These are phyloP conservation scores for Phocoena sinus DNA, from an alignment of 2,113 vertebrate species.

Conservation along the genomic window DNA sequence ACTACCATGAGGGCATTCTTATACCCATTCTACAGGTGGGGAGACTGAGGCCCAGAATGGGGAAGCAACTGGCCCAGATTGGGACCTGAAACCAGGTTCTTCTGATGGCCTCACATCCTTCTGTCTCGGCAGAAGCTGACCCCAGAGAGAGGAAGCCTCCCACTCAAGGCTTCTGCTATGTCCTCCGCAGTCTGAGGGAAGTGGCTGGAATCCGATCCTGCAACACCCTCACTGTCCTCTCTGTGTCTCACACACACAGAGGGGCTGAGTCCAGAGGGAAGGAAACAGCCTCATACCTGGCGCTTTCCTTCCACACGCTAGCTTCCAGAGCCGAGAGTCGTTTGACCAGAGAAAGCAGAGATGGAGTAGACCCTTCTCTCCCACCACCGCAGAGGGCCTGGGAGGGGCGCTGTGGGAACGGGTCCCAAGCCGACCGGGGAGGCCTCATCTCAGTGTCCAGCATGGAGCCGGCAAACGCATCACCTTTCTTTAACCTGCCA, in stretches of 20 bases:
- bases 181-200: neutral
- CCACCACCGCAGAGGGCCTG: neutral
- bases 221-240: neutral
- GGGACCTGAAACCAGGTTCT: neutral
- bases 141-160: too few species aligned
- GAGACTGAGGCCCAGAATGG: neutral
- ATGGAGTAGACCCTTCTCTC: neutral
- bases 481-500: slow-evolving; percentile 63
- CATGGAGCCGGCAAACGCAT: slow-evolving; percentile 35
- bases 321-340: neutral
- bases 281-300: neutral
- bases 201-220: neutral
- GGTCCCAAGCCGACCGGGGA: neutral
- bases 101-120: neutral
- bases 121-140: neutral
- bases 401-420: neutral
- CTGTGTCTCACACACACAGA: too few species aligned
- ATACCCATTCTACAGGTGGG: neutral
- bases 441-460: slow-evolving; percentile 17
- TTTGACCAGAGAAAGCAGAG: neutral
- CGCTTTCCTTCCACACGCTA: neutral
- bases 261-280: neutral
- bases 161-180: neutral
- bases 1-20: neutral
- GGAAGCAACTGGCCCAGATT: neutral